phyloP scores from a whole-genome alignment of 2,113 vertebrate genomes.

The Clarias batrachus region DNA sequence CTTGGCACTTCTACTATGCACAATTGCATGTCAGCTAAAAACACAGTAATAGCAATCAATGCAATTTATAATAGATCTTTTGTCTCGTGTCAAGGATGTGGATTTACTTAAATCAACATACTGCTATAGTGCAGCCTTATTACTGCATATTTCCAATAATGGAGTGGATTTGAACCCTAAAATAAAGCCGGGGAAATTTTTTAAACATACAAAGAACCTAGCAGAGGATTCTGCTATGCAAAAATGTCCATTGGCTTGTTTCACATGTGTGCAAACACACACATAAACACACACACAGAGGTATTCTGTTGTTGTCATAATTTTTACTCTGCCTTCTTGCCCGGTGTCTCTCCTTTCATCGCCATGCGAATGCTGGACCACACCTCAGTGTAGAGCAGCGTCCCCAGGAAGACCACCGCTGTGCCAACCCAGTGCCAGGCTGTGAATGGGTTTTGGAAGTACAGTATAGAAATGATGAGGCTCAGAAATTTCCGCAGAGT shows the following conservation, averaged over 20 bases:
- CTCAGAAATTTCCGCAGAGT: slow-evolving; percentile 95
- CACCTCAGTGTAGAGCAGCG: slow-evolving; percentile 90
- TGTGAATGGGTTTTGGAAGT: slow-evolving; percentile 93
- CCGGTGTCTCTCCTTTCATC: slow-evolving; percentile 56
- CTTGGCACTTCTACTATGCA: not conserved
- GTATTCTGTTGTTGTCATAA: not conserved
- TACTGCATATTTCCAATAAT: not conserved
- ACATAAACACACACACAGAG: slow-evolving; percentile 4
- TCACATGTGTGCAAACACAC: not conserved
- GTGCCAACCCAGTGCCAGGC: slow-evolving; percentile 96
- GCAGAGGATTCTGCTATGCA: not conserved
- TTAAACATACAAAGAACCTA: not conserved
- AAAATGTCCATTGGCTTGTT: not conserved
- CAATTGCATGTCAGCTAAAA: not conserved
- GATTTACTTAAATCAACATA: not conserved
- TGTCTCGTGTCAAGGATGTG: not conserved
- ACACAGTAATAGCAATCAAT: not conserved
- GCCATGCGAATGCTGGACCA: slow-evolving; percentile 72
- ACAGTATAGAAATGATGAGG: slow-evolving; percentile 95
- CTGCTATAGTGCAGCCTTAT: not conserved
- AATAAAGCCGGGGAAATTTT: not conserved
- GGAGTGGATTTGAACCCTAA: not conserved
- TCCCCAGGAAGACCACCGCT: slow-evolving; percentile 84
- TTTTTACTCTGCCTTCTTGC: slow-evolving; percentile 73
- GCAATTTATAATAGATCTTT: not conserved